Conservation (phyloP, 2,797 vertebrate species). For the Glyptemys insculpta region DNA sequence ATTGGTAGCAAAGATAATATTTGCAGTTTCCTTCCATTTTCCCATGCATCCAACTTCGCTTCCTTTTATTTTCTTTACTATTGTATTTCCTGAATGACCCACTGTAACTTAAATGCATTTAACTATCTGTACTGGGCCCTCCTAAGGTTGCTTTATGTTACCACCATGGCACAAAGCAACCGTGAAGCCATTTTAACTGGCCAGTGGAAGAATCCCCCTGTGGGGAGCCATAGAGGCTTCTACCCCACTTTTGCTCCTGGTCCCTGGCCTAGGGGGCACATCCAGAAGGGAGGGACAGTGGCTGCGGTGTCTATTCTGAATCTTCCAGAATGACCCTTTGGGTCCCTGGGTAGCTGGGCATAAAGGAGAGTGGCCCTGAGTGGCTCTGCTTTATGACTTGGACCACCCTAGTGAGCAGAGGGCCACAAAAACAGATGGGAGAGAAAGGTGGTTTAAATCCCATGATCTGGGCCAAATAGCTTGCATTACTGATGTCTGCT, state of each 20-base stretch:
- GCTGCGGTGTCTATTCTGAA: not conserved
- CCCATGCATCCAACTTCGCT: not conserved
- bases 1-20: not conserved
- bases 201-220: not conserved
- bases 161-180: not conserved
- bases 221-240: not conserved
- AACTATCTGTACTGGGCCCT: not conserved
- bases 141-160: not conserved
- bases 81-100: not conserved
- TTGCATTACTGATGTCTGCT: not conserved
- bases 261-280: no score
- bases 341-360: not conserved
- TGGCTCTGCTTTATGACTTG: not conserved
- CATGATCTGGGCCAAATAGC: not conserved
- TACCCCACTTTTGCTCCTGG: not conserved
- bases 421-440: not conserved
- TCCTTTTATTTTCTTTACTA: not conserved
- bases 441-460: not conserved
- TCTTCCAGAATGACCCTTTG: not conserved
- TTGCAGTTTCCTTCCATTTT: not conserved
- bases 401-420: rapidly evolving
- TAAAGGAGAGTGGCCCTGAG: not conserved
- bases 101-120: not conserved
- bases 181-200: not conserved
- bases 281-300: not conserved